These are phyloP conservation scores for Leucoraja ocellata DNA, from an alignment of 2,797 vertebrate species.

Conservation along the genomic window DNA sequence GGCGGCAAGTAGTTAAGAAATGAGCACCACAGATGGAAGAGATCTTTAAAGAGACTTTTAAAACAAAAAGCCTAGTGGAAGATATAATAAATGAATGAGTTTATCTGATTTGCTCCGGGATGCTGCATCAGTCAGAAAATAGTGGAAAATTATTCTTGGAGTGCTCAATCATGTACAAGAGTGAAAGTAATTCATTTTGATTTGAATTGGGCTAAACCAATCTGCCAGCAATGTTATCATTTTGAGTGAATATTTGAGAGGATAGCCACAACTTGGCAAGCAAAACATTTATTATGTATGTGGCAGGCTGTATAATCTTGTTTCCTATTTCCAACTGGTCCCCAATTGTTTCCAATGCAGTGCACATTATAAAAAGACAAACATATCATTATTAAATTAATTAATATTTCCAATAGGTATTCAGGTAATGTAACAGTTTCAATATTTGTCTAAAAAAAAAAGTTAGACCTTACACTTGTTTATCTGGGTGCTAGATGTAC, in stretches of 20 bases:
- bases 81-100: background rate
- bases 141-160: background rate
- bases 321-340: background rate
- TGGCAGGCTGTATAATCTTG: background rate
- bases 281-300: background rate
- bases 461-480: background rate
- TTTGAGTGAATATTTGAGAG: background rate
- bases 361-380: background rate
- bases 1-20: conserved; percentile 14
- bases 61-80: background rate
- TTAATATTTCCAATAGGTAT: background rate
- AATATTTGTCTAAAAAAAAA: background rate
- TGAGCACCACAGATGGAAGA: background rate
- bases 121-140: background rate
- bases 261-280: background rate
- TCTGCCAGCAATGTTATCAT: background rate
- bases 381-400: background rate
- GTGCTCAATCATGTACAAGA: background rate
- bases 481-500: background rate
- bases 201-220: background rate
- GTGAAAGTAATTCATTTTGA: background rate
- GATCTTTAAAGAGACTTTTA: background rate
- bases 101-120: too few relatives aligned
- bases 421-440: background rate
- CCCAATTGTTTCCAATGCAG: background rate